Evolutionary conservation across 92 coral and sea anemone species (phyloP), one percentile per base, ranked within the genome.

Genomic region (Umimayanthus chanpuru): DNA sequence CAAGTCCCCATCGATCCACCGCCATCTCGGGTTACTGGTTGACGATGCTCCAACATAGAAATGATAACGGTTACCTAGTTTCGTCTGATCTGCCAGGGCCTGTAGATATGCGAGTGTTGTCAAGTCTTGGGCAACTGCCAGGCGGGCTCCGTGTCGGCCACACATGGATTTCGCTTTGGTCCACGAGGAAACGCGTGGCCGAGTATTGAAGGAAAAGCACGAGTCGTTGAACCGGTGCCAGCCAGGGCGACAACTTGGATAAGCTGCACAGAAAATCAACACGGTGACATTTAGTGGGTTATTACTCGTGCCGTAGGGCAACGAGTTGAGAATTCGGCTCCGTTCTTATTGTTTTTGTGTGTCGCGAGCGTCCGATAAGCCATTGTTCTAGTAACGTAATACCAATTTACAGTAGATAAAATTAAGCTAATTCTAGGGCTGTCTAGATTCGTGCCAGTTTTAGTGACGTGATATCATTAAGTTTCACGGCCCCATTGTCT

Each of bases 171-270:
- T 21, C 1, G 87, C 87, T 20, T 16, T 71, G n/a, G 43, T 29
- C 87, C 87, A 83, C 23, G 78, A 43, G 11, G 12, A 26, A 83
- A 28, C 78, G 4, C 12, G 36, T 1, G 4, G 10, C 49, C 14
- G 28, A 44, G 66, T 26, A 30, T 70, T 16, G 78, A 83, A 43
- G 67, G 12, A 83, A 83, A 83, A 71, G 43, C 78, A 83, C 64
- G 87, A 43, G 26, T 70, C 38, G 25, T 83, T 47, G 77, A 43
- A 44, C 10, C 29, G 32, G 43, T 68, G 78, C 87, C 79, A 83
- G n/a, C 87, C 87, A 25, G 28, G 58, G 40, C 32, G 55, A 29
- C 87, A 83, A 20, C 78, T 70, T 21, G 78, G 65, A 23, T 70
- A 43, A 43, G 41, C 87, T 83, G 87, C 6, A 53, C 8, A 78